Percentiles rank a stretch among this genome's conserved stretches.
Conservation (phyloP, 2,113 vertebrate genomes). For the Oncorhynchus gorbuscha region DNA sequence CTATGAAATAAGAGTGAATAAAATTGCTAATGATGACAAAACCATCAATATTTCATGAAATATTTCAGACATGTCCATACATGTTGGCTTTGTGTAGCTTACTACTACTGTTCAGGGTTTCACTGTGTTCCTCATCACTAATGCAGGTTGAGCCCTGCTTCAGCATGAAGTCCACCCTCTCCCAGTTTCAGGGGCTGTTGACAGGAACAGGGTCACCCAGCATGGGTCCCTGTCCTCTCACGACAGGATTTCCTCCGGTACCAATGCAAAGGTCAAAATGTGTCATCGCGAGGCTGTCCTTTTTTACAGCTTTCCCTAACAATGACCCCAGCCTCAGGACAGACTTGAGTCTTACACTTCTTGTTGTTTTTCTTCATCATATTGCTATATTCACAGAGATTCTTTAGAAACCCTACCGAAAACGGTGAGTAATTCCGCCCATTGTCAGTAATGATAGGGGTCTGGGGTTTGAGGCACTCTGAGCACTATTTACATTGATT, state of each 20-base stretch:
- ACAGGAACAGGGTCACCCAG: not conserved
- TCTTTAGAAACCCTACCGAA: not conserved
- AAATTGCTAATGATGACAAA: too few species aligned
- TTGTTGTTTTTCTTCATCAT: not conserved
- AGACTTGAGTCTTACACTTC: not conserved
- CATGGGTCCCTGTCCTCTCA: not conserved
- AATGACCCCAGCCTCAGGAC: not conserved
- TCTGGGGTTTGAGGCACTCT: not conserved
- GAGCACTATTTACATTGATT: not conserved
- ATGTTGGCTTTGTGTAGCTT: too few species aligned
- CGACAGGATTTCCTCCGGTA: not conserved
- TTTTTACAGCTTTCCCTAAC: not conserved
- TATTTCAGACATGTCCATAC: too few species aligned
- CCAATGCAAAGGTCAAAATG: not conserved
- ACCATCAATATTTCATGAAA: too few species aligned
- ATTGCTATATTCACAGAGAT: not conserved
- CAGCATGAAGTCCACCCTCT: too few species aligned
- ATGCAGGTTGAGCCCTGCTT: too few species aligned
- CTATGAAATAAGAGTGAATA: too few species aligned
- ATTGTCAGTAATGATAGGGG: not conserved
- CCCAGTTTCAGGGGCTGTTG: not conserved
- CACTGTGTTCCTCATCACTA: too few species aligned
- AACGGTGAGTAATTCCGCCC: not conserved
- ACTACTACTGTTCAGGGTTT: too few species aligned
- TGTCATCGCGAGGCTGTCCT: not conserved